Evolutionary conservation across 2,113 vertebrate genomes (phyloP).

Genomic region (Xiphophorus maculatus): DNA sequence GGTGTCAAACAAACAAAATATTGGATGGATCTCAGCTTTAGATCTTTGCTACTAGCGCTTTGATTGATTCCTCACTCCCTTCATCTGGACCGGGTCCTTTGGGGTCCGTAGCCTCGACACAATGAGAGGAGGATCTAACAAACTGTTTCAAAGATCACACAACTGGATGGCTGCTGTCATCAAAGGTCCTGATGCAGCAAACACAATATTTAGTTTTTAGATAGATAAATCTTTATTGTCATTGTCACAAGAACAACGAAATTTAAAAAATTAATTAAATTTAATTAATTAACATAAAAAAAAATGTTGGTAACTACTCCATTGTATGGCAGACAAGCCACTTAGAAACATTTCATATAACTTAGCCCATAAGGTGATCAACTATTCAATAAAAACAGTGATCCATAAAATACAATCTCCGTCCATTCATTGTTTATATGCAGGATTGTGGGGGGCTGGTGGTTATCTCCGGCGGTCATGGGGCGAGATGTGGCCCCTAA

Average conservation of each 20-base stretch:
- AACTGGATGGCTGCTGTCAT: background rate
- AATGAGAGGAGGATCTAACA: slow-evolving; percentile 19
- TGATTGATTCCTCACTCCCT: slow-evolving; percentile 68
- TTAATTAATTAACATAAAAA: no score
- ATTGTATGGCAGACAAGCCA: background rate
- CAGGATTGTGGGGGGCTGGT: no score
- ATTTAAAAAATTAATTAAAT: no score
- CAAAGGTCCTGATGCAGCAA: background rate
- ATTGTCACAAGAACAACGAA: no score
- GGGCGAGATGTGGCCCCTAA: no score
- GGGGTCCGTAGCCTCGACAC: slow-evolving; percentile 45
- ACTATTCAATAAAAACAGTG: no score
- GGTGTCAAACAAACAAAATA: slow-evolving; percentile 58
- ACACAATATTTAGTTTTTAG: background rate
- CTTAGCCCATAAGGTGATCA: no score
- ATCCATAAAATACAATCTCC: background rate
- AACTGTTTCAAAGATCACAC: slow-evolving; percentile 11
- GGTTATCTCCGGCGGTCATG: no score
- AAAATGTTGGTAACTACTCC: background rate
- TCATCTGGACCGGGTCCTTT: slow-evolving; percentile 52
- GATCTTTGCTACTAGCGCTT: slow-evolving; percentile 42
- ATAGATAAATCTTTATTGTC: no score
- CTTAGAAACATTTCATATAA: no score
- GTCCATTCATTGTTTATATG: no score
- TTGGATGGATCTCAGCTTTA: slow-evolving; percentile 45